Conservation (phyloP, 2,888 invertebrate species). For the Diogma glabrata region DNA sequence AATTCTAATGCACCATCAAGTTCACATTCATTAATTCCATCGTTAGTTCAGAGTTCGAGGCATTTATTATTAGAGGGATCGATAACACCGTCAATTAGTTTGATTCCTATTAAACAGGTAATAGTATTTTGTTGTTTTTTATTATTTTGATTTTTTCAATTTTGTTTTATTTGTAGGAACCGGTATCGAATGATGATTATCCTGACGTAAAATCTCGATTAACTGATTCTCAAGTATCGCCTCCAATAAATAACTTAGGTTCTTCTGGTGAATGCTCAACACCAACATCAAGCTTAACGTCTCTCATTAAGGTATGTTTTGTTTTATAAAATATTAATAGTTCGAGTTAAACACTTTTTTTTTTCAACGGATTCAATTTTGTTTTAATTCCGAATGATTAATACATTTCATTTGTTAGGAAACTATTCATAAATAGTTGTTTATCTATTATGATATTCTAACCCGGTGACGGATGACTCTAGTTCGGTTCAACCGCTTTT, state of each 20-base stretch:
- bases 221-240: conserved; percentile 28
- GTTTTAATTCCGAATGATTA: no score
- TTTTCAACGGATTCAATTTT: no score
- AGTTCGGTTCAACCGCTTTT: no score
- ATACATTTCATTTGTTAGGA: no score
- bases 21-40: conserved; percentile 38
- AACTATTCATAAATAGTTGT: no score
- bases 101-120: conserved; percentile 75
- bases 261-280: conserved; percentile 34
- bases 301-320: conserved; percentile 57
- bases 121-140: not conserved
- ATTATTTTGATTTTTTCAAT: not conserved
- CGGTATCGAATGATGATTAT: conserved; percentile 22
- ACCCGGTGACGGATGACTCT: no score
- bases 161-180: conserved; percentile 19
- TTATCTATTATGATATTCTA: no score
- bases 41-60: conserved; percentile 20
- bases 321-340: no score
- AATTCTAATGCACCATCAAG: conserved; percentile 63
- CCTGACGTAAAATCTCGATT: conserved; percentile 20
- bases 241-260: conserved; percentile 37
- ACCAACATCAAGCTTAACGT: conserved; percentile 58
- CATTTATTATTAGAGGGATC: conserved; percentile 33
- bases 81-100: conserved; percentile 74
- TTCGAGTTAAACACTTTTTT: no score